phyloP scores from a whole-genome alignment of 2,888 invertebrate species.

The Protophormia terraenovae region DNA sequence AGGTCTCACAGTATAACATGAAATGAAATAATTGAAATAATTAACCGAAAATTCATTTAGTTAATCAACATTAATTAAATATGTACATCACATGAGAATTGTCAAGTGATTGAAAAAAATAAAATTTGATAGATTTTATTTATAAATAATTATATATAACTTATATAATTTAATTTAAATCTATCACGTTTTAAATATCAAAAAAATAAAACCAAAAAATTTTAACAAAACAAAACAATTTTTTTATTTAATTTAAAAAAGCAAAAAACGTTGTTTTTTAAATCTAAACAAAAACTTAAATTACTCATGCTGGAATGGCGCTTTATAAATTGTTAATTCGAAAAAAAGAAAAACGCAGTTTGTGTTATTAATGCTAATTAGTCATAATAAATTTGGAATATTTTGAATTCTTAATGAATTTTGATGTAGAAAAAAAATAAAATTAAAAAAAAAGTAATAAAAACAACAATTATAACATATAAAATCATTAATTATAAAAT shows the following conservation, averaged over 20 bases:
- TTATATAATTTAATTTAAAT: constrained; percentile 10
- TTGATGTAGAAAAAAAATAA: background rate
- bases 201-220: background rate
- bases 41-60: background rate
- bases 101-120: background rate
- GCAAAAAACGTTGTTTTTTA: background rate
- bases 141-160: background rate
- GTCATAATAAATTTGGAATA: constrained; percentile 43
- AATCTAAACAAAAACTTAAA: constrained; percentile 26
- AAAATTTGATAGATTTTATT: constrained; percentile 22
- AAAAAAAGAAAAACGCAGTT: constrained; percentile 42
- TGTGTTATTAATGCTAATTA: constrained; percentile 55
- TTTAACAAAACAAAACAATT: background rate
- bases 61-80: background rate
- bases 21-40: too few species aligned
- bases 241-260: constrained; percentile 1
- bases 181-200: constrained; percentile 37
- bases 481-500: background rate
- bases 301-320: constrained; percentile 29
- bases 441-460: background rate
- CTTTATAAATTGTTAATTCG: constrained; percentile 23
- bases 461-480: background rate
- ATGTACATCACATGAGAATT: constrained; percentile 24
- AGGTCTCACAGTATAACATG: too few species aligned
- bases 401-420: constrained; percentile 42